Conservation (phyloP, 2,797 vertebrate species). For the Tinamus major region DNA sequence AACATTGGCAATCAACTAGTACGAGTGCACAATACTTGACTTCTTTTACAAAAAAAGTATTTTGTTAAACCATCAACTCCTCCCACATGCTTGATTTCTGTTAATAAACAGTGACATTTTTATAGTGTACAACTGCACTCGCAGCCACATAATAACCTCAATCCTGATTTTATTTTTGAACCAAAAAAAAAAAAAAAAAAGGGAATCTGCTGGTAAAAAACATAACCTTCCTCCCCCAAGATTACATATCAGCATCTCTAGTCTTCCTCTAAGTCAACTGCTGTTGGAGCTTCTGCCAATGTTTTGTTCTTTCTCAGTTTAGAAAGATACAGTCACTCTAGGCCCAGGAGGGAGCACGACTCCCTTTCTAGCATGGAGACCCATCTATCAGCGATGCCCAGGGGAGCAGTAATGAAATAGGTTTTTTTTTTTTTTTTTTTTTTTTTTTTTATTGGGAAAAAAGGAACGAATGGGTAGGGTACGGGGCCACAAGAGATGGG, state of each 20-base stretch:
- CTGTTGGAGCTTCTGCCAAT: constrained; percentile 79
- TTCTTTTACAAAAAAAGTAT: neutral
- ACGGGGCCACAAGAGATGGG: constrained; percentile 56
- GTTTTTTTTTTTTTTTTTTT: neutral
- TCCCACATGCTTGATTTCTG: neutral
- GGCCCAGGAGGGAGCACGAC: constrained; percentile 56
- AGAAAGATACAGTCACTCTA: constrained; percentile 76
- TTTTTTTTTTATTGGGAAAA: constrained; percentile 29
- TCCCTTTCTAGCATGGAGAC: constrained; percentile 45
- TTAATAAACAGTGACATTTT: constrained; percentile 20
- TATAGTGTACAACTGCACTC: constrained; percentile 39
- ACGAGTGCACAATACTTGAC: constrained; percentile 6
- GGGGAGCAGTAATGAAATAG: constrained; percentile 41
- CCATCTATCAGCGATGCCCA: constrained; percentile 54
- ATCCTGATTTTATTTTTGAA: neutral
- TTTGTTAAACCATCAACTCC: constrained; percentile 3
- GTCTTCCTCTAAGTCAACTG: constrained; percentile 34
- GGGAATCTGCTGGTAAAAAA: constrained; percentile 2
- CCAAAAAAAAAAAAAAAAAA: constrained; percentile 1
- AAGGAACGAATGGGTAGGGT: constrained; percentile 66
- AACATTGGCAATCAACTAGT: constrained; percentile 80
- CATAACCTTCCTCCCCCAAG: neutral
- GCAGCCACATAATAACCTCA: constrained; percentile 35
- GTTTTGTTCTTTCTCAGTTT: constrained; percentile 83
- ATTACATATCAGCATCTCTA: neutral